phyloP scores from a whole-genome alignment of 2,797 vertebrate genomes.

The Gambelia wislizenii region DNA sequence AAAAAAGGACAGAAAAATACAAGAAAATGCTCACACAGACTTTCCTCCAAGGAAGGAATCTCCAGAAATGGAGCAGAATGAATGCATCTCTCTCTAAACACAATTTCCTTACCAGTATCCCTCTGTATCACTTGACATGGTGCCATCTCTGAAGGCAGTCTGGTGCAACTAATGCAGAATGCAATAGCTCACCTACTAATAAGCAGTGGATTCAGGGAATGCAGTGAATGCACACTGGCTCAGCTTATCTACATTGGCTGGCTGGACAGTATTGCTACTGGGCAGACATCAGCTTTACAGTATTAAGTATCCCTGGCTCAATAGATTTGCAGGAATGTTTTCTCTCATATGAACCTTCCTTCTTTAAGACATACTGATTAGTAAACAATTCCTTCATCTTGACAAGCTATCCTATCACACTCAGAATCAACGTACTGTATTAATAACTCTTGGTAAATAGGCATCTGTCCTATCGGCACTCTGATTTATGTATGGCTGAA shows the following conservation, averaged over 20 bases:
- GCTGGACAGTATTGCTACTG: not conserved
- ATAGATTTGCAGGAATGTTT: not conserved
- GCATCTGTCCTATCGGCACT: conserved; percentile 32
- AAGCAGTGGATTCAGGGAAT: not conserved
- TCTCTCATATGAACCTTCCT: not conserved
- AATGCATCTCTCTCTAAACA: not conserved
- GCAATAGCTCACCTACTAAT: not conserved
- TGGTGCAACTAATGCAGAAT: not conserved
- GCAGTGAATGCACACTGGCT: not conserved
- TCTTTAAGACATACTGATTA: not conserved
- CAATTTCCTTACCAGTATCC: not conserved
- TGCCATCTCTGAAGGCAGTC: not conserved
- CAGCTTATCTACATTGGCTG: not conserved
- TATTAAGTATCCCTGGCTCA: not conserved
- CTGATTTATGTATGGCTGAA: conserved; percentile 32
- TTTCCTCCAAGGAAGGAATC: no score
- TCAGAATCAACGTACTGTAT: conserved; percentile 30
- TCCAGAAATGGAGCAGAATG: no score
- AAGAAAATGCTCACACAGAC: no score
- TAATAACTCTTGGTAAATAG: conserved; percentile 40
- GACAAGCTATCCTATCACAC: conserved; percentile 29
- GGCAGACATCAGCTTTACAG: not conserved
- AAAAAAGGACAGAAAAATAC: no score
- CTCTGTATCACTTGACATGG: not conserved
- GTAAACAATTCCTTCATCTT: conserved; percentile 11